Evolutionary conservation across 2,888 invertebrate species (phyloP).

Genomic region (Busseola fusca): DNA sequence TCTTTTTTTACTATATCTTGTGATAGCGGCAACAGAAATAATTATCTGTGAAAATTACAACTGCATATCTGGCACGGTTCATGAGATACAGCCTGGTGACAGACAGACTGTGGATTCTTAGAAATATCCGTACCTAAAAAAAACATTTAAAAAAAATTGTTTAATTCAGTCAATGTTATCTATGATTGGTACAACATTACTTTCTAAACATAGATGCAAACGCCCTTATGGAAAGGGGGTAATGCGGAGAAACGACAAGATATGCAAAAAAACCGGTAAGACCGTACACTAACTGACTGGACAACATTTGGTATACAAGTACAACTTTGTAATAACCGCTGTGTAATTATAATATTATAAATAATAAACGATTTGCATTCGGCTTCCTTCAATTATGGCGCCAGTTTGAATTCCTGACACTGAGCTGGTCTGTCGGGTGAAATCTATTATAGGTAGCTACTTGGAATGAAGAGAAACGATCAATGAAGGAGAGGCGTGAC

Average conservation of each 20-base stretch:
- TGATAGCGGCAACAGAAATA: too few species aligned
- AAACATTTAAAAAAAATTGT: background rate
- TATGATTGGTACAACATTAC: slow-evolving; percentile 41
- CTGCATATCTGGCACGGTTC: too few species aligned
- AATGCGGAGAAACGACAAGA: slow-evolving; percentile 57
- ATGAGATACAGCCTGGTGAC: too few species aligned
- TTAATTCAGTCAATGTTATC: slow-evolving; percentile 17
- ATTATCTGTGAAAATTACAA: too few species aligned
- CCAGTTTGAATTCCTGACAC: slow-evolving; percentile 56
- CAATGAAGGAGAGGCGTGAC: background rate
- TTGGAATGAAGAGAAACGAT: background rate
- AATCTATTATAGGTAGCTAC: slow-evolving; percentile 21
- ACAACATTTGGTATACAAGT: slow-evolving; percentile 57
- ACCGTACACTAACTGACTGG: slow-evolving; percentile 39
- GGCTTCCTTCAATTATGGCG: slow-evolving; percentile 73
- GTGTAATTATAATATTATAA: slow-evolving; percentile 78
- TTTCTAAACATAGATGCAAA: slow-evolving; percentile 55
- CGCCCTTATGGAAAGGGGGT: slow-evolving; percentile 60
- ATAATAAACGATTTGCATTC: slow-evolving; percentile 80
- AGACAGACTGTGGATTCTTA: too few species aligned
- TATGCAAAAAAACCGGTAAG: slow-evolving; percentile 65
- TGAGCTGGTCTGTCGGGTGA: slow-evolving; percentile 37
- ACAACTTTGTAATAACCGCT: slow-evolving; percentile 58
- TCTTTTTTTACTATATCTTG: too few species aligned
- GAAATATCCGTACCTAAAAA: too few species aligned